phyloP scores from a whole-genome alignment of 2,888 invertebrate genomes.

The Drosophila phalerata region DNA sequence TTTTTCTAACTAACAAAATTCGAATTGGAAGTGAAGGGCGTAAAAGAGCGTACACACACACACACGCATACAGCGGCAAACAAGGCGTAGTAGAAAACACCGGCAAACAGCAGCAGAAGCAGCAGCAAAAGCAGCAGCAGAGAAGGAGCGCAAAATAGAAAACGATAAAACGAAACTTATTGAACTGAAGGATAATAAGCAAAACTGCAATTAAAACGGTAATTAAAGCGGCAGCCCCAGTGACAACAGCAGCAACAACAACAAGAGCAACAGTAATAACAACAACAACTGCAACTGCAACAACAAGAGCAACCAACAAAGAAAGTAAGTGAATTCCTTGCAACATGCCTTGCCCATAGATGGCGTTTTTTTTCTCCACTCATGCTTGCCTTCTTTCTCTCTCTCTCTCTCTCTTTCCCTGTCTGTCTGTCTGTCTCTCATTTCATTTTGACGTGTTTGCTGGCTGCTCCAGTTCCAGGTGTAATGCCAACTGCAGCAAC shows the following conservation, averaged over 20 bases:
- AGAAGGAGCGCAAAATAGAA: constrained; percentile 45
- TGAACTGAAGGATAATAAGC: constrained; percentile 51
- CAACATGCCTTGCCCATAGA: constrained; percentile 67
- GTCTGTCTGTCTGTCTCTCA: constrained; percentile 9
- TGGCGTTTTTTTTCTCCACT: constrained; percentile 53
- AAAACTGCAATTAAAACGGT: constrained; percentile 53
- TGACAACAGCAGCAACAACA: constrained; percentile 24
- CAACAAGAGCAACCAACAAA: constrained; percentile 52
- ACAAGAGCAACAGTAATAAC: constrained; percentile 14
- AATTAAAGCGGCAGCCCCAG: constrained; percentile 42
- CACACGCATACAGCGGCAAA: constrained; percentile 27
- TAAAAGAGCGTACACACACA: constrained; percentile 43
- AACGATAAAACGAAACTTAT: constrained; percentile 38
- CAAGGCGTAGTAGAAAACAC: constrained; percentile 65
- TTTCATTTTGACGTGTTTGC: constrained; percentile 13
- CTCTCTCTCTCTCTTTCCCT: background rate
- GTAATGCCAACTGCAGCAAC: constrained; percentile 39
- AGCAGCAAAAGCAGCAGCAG: constrained; percentile 37
- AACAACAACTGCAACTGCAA: constrained; percentile 17
- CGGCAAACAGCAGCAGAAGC: constrained; percentile 49
- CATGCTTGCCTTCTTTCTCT: constrained; percentile 14
- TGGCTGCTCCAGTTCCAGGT: constrained; percentile 71
- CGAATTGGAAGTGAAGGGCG: constrained; percentile 74
- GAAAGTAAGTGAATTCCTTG: constrained; percentile 77
- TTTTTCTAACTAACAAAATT: constrained; percentile 36